Evolutionary conservation across 2,113 vertebrate genomes (phyloP).

Genomic region (Gorsachius goisagi): DNA sequence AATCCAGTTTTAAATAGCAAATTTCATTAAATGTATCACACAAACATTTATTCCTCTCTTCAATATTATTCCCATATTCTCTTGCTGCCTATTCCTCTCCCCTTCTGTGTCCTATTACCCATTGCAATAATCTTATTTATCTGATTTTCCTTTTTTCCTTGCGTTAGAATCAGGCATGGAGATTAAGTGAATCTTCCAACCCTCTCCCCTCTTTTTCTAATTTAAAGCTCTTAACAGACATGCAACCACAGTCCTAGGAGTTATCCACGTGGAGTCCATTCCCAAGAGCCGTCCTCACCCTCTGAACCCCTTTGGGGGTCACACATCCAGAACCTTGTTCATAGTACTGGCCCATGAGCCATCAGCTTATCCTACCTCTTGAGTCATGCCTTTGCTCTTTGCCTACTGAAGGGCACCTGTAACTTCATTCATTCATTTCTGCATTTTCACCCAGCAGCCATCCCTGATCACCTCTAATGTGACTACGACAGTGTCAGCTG

Average conservation of each 20-base stretch:
- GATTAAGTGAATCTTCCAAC: background rate
- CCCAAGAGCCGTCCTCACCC: background rate
- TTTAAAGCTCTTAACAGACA: background rate
- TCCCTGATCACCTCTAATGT: background rate
- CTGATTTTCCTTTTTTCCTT: constrained; percentile 13
- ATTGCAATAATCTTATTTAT: constrained; percentile 38
- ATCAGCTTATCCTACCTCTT: background rate
- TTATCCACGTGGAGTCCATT: background rate
- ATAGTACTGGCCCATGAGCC: background rate
- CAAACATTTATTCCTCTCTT: constrained; percentile 40
- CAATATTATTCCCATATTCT: constrained; percentile 48
- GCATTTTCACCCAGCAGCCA: background rate
- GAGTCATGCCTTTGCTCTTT: background rate
- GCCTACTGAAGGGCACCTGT: background rate
- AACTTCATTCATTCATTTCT: background rate
- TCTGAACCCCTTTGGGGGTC: background rate
- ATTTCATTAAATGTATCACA: constrained; percentile 48
- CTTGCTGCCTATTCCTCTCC: constrained; percentile 43
- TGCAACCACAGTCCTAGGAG: background rate
- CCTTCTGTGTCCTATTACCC: constrained; percentile 44
- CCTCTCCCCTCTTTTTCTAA: background rate
- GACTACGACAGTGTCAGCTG: background rate
- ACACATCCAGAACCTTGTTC: background rate
- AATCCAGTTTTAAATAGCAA: constrained; percentile 59
- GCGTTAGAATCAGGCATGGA: background rate